Conservation (phyloP, 1,140 invertebrate species). For the Lucilia sericata region DNA sequence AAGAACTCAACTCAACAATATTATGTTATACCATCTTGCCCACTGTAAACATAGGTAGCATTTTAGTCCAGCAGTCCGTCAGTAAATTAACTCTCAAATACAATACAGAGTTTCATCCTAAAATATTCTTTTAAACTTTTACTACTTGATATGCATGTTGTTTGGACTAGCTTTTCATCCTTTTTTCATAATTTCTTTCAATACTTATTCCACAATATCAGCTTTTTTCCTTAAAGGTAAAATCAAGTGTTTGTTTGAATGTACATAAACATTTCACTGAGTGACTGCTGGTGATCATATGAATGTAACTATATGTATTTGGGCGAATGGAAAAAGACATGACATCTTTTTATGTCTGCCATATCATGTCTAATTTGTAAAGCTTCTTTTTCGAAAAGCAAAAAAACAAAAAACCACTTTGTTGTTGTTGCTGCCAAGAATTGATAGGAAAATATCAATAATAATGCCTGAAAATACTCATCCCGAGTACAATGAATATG, state of each 20-base stretch:
- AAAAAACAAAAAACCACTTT: background rate
- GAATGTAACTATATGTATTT: background rate
- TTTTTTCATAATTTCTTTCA: too few relatives aligned
- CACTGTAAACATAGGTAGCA: too few relatives aligned
- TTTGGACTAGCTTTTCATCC: too few relatives aligned
- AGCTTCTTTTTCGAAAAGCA: background rate
- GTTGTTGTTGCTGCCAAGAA: slow-evolving; percentile 11
- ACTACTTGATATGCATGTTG: too few relatives aligned
- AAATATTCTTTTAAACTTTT: too few relatives aligned
- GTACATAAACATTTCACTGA: background rate
- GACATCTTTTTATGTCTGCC: slow-evolving; percentile 33
- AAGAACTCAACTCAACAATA: too few relatives aligned
- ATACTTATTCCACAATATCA: too few relatives aligned
- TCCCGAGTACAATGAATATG: background rate
- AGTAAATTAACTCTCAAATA: too few relatives aligned
- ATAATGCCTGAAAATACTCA: slow-evolving; percentile 4
- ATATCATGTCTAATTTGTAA: slow-evolving; percentile 35
- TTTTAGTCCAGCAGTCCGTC: too few relatives aligned
- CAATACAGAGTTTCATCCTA: too few relatives aligned
- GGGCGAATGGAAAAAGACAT: background rate
- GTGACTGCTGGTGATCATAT: background rate
- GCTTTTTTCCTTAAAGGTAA: slow-evolving; percentile 19
- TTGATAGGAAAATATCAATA: slow-evolving; percentile 42
- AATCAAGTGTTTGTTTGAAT: background rate
- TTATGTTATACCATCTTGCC: too few relatives aligned